These are phyloP conservation scores for Drosophila miranda DNA, from an alignment of 1,140 invertebrate species.

Conservation along the genomic window DNA sequence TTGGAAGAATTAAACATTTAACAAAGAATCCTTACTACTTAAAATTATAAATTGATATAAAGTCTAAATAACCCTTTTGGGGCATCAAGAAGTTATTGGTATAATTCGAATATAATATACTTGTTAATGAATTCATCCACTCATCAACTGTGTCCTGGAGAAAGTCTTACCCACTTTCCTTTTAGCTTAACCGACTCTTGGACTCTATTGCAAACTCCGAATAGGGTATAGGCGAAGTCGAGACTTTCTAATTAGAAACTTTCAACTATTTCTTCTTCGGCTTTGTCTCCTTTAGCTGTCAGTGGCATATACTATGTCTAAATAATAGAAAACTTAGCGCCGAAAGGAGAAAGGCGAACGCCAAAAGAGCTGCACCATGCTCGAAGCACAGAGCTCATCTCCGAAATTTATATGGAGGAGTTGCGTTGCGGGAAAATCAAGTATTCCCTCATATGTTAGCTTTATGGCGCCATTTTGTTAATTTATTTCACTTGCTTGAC, in stretches of 20 bases:
- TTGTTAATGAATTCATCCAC: no score
- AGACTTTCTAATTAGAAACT: conserved; percentile 15
- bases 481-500: conserved; percentile 80
- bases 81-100: no score
- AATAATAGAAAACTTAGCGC: conserved; percentile 74
- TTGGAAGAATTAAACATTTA: no score
- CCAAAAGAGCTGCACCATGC: conserved; percentile 26
- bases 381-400: conserved; percentile 23
- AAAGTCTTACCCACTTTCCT: no score
- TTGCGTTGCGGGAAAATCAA: conserved; percentile 57
- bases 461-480: conserved; percentile 79
- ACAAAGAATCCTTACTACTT: no score
- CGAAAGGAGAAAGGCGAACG: conserved; percentile 14
- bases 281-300: conserved; percentile 55
- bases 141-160: no score
- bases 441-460: conserved; percentile 75
- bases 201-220: neutral
- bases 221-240: conserved; percentile 26
- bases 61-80: no score
- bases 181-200: no score
- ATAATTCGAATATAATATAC: no score
- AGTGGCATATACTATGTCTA: conserved; percentile 67
- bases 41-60: no score
- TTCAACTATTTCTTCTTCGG: conserved; percentile 34
- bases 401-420: conserved; percentile 56